Evolutionary conservation across 2,888 invertebrate species (phyloP).

Genomic region (Flexamia atlantica): DNA sequence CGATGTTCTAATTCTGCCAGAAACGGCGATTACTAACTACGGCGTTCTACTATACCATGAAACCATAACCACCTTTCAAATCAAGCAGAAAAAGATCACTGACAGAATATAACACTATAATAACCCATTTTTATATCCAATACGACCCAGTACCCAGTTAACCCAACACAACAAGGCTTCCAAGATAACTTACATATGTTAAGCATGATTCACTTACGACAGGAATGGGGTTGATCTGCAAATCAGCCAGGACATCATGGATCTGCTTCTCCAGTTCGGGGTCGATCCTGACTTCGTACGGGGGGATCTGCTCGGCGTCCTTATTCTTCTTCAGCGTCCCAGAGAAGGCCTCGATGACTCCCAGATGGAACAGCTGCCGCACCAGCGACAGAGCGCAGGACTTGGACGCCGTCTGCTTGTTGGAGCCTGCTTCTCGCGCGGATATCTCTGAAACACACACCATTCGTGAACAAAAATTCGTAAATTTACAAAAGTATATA

Average conservation of each 20-base stretch:
- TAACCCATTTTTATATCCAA: no score
- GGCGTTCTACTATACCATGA: no score
- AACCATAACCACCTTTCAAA: no score
- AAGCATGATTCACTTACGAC: constrained; percentile 66
- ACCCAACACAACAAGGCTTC: no score
- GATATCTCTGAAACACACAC: constrained; percentile 72
- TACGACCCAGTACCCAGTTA: no score
- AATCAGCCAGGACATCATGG: constrained; percentile 76
- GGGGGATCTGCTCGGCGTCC: constrained; percentile 85
- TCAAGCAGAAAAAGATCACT: no score
- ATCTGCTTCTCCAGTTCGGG: constrained; percentile 83
- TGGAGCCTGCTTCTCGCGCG: constrained; percentile 96
- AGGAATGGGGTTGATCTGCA: constrained; percentile 73
- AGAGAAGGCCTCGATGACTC: constrained; percentile 93
- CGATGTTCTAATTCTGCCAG: no score
- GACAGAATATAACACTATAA: no score
- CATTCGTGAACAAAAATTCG: no score
- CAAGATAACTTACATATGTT: no score
- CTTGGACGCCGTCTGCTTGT: constrained; percentile 97
- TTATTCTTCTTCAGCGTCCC: constrained; percentile 91
- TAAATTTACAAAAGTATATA: no score
- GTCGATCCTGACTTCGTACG: constrained; percentile 87
- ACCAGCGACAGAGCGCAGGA: constrained; percentile 97
- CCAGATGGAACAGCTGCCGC: constrained; percentile 95
- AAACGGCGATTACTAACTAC: no score